phyloP scores from a whole-genome alignment of 2,797 vertebrate genomes.

The Chromis chromis region DNA sequence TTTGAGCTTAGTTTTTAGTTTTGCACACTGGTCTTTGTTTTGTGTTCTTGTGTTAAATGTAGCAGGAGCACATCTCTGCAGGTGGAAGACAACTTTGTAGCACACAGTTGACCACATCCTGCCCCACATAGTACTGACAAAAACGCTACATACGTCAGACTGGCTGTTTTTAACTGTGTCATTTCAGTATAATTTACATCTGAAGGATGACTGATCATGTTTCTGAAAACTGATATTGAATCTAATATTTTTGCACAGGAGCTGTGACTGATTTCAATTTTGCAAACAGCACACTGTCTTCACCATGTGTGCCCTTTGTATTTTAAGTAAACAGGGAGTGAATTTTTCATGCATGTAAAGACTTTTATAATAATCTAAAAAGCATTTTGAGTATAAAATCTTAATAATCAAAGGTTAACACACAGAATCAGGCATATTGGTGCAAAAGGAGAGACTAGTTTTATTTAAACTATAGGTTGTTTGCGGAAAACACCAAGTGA shows the following conservation, averaged over 20 bases:
- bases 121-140: conserved; percentile 52
- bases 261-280: too few species aligned
- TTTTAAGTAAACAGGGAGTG: not conserved
- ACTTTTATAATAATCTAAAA: not conserved
- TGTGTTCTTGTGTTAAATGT: not conserved
- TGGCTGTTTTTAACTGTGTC: conserved; percentile 51
- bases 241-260: not conserved
- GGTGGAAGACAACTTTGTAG: conserved; percentile 68
- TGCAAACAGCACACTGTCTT: too few species aligned
- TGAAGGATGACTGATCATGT: conserved; percentile 21
- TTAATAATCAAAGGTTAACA: not conserved
- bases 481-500: conserved; percentile 50
- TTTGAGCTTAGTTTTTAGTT: not conserved
- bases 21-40: conserved; percentile 13
- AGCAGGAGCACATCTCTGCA: conserved; percentile 58
- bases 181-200: conserved; percentile 37
- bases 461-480: conserved; percentile 36
- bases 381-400: not conserved
- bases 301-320: not conserved
- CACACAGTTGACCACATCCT: conserved; percentile 74
- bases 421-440: not conserved
- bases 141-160: conserved; percentile 39
- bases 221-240: not conserved
- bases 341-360: not conserved
- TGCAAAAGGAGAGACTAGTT: not conserved